Evolutionary conservation across 2,113 vertebrate species (phyloP), one percentile per base, ranked within the genome.

Genomic region (Oncorhynchus tshawytscha): DNA sequence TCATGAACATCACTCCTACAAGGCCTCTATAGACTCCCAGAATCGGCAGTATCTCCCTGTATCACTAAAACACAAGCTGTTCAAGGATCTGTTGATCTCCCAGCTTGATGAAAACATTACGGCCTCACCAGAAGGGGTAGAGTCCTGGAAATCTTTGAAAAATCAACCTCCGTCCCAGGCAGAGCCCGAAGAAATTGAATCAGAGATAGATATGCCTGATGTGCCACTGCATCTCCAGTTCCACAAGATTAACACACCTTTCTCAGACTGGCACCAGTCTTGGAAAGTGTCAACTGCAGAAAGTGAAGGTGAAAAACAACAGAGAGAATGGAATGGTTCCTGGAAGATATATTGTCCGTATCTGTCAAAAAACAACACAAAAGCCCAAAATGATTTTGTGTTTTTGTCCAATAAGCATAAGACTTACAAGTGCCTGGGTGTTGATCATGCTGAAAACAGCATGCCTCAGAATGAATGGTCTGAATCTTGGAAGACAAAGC

Each of bases 201-300:
- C 48, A 25, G 15, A 54, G 65, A n/a, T 5, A 20, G 65, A 75
- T 31, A 22, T 69, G 27, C 57, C 67, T 0, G 1, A 76, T 18
- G 29, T 45, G 20, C 67, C 74, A 11, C 22, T 76, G 67, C 66
- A 76, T 60, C 29, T 76, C 22, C 66, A 76, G 66, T 70, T 76
- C 39, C 51, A 70, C 48, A 76, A 70, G 74, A 70, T 70, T 18
- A 76, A 76, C 45, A 70, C 51, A 20, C 1, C 51, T 54, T 45
- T 76, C 27, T 34, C 67, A 57, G 3, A n/a, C 22, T 76, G 74
- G 74, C 9, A 3, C 9, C 22, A 60, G 66, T 69, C 74, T 3
- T 76, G 74, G 74, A 70, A 34, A 29, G 49, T 76, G 24, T 60
- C 54, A 13, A 60, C 29, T 8, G 20, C 29, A 6, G 51, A 15